Percentiles rank a stretch among this genome's conserved stretches.
Conservation (phyloP, 2,113 vertebrate genomes). For the Syngnathus typhle region DNA sequence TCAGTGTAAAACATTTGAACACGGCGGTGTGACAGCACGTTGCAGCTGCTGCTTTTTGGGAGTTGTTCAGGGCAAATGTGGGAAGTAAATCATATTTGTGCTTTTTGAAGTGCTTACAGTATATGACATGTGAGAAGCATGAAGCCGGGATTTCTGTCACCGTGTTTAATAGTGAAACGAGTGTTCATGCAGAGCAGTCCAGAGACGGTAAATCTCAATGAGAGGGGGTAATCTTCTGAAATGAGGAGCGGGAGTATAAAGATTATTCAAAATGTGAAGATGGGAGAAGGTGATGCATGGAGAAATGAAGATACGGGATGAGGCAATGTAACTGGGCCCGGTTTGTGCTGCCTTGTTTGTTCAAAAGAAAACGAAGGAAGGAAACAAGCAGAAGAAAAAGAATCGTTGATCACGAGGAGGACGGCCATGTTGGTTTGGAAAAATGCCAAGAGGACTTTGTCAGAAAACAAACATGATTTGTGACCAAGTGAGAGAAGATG, state of each 20-base stretch:
- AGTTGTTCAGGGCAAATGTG: neutral
- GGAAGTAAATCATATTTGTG: neutral
- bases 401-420: neutral
- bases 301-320: neutral
- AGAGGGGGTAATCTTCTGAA: conserved; percentile 56
- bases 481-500: neutral
- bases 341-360: neutral
- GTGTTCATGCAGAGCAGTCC: conserved; percentile 26
- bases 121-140: neutral
- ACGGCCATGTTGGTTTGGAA: neutral
- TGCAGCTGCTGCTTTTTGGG: neutral
- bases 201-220: conserved; percentile 42
- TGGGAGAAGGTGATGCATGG: neutral
- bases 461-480: neutral
- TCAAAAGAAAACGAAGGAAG: neutral
- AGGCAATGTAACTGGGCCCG: neutral
- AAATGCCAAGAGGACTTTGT: neutral
- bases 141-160: conserved; percentile 55
- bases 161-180: conserved; percentile 40
- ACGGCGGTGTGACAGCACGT: neutral
- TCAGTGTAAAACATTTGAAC: conserved; percentile 1
- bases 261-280: neutral
- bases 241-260: conserved; percentile 25
- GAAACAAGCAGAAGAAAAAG: neutral
- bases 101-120: neutral